Conservation (phyloP, 1,140 invertebrate species). For the Platyura marginata region DNA sequence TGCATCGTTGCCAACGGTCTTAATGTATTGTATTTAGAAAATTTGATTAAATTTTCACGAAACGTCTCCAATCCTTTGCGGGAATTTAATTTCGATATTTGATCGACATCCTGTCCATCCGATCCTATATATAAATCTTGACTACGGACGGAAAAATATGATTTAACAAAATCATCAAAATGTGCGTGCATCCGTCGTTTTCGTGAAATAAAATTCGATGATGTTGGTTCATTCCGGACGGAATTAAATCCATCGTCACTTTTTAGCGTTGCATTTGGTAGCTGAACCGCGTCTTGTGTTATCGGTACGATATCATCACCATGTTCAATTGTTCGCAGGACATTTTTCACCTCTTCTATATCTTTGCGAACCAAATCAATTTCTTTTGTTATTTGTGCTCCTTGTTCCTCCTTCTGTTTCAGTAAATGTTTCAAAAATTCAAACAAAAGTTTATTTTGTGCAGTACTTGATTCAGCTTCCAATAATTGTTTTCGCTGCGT, state of each 20-base stretch:
- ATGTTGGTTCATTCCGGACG: background rate
- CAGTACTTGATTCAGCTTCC: constrained; percentile 57
- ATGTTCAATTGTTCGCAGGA: constrained; percentile 44
- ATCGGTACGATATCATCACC: background rate
- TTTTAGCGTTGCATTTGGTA: background rate
- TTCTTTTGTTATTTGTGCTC: constrained; percentile 44
- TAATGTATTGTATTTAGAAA: constrained; percentile 66
- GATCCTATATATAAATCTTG: constrained; percentile 47
- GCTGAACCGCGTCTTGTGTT: background rate
- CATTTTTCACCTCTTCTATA: constrained; percentile 57
- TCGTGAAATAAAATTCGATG: background rate
- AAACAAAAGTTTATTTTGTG: constrained; percentile 61
- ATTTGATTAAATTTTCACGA: constrained; percentile 71
- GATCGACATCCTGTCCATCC: constrained; percentile 12
- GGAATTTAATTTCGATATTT: constrained; percentile 14
- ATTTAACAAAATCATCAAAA: constrained; percentile 79
- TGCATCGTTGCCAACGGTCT: constrained; percentile 71
- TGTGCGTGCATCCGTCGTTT: constrained; percentile 58
- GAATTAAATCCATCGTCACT: background rate
- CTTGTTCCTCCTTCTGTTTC: constrained; percentile 55
- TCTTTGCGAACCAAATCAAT: constrained; percentile 62
- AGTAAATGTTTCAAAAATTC: constrained; percentile 69
- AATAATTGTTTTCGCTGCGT: constrained; percentile 59
- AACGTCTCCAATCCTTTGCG: constrained; percentile 55
- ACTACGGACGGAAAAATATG: constrained; percentile 61